A percentile compares a stretch with the other conserved stretches of the same genome.
Conservation (phyloP, 2,797 vertebrate genomes). For the Heterohyrax brucei region DNA sequence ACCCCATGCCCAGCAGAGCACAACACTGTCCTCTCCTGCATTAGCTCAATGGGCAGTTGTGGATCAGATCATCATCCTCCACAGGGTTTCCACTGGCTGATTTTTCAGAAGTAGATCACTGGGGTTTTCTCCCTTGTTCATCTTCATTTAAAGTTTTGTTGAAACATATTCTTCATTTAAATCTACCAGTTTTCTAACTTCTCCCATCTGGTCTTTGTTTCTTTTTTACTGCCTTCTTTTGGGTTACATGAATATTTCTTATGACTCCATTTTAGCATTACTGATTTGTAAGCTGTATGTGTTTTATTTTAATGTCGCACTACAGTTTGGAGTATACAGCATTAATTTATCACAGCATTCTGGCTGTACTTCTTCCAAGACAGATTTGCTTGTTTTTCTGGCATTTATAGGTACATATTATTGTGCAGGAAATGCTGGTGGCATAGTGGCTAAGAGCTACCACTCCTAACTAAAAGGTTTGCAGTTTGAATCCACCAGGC, state of each 20-base stretch:
- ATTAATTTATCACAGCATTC: too few species aligned
- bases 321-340: background rate
- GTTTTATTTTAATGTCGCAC: background rate
- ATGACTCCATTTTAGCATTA: background rate
- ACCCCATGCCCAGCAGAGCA: background rate
- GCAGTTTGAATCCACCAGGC: too few species aligned
- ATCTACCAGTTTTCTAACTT: background rate
- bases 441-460: too few species aligned
- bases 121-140: background rate
- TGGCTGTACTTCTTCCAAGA: too few species aligned
- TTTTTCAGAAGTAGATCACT: too few species aligned
- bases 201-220: background rate
- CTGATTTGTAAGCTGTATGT: background rate
- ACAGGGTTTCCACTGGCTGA: too few species aligned
- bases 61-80: too few species aligned
- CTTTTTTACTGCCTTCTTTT: background rate
- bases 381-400: too few species aligned
- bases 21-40: background rate
- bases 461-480: too few species aligned
- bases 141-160: background rate
- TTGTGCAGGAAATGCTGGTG: too few species aligned
- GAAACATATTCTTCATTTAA: background rate
- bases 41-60: background rate
- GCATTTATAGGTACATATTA: too few species aligned
- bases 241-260: background rate